Evolutionary conservation across 1,140 invertebrate species (phyloP), one percentile per base, ranked within the genome.

Genomic region (Drosophila pachea): DNA sequence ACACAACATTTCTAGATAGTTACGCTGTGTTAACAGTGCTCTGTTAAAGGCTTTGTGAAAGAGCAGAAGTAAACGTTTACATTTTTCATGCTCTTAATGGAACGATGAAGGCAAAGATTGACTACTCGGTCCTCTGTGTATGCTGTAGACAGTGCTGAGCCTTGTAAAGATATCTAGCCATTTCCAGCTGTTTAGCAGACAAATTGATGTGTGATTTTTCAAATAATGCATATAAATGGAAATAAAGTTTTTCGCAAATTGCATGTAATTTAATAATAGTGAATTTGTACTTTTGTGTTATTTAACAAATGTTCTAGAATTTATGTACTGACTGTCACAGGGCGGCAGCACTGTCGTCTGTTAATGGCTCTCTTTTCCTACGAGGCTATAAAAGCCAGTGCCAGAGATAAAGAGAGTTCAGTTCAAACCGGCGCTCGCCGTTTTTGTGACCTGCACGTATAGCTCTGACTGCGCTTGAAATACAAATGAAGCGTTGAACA

Each of bases 391-490:
- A 71, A 71, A 71, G 68, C 16, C 68, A 67, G 56, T 36, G 55
- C 14, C 48, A 4, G 7, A 32, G 50, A 55, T 48, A 49, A 61
- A 60, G 63, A 71, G 63, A 71, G 64, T 71, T 71, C 68, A 71
- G 68, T 71, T 67, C 45, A 61, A 78, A 77, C 81, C 75, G 78
- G 68, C 62, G 53, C 48, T 70, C 58, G 79, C 76, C 73, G 70
- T 54, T 68, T 68, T 66, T 60, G 63, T 49, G 43, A 52, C 36
- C 11, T 67, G 63, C 42, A 55, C 29, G 9, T 33, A 71, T 67
- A 71, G 68, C 56, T 71, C 42, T 49, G 49, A 12, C 38, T 35
- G 42, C 56, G 43, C 68, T 67, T 56, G 42, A 67, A 67, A 59
- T 48, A 32, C 56, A 71, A 60, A 71, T 71, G 68, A 11, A 67